These are phyloP conservation scores for Hydractinia symbiolongicarpus DNA, from an alignment of 30 jellyfish, hydroid and myxozoan species.

Conservation along the genomic window DNA sequence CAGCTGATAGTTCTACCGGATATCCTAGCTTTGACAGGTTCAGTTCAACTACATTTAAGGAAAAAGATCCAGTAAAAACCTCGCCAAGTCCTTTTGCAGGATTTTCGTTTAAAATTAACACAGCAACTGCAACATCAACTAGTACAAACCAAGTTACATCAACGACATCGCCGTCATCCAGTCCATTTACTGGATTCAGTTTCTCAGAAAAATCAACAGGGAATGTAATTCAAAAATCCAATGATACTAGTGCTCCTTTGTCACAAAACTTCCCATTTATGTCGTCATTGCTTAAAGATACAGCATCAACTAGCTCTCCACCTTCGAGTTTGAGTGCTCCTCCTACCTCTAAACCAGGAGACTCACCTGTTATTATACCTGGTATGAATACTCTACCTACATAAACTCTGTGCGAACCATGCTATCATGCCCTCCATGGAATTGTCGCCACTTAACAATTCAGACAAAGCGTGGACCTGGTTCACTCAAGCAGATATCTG, in stretches of 20 bases:
- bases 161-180: not conserved
- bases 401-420: conserved; percentile 69
- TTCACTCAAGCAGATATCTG: conserved; percentile 66
- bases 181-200: conserved; percentile 36
- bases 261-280: conserved; percentile 19
- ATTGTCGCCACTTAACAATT: conserved; percentile 28
- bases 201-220: conserved; percentile 17
- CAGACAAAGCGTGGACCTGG: conserved; percentile 81
- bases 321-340: not conserved
- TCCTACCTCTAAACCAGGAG: not conserved
- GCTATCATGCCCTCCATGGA: conserved; percentile 42
- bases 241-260: not conserved
- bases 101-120: conserved; percentile 5
- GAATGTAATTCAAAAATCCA: not conserved
- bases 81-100: conserved; percentile 25
- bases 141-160: not conserved
- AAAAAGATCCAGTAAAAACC: not conserved
- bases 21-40: not conserved
- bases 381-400: conserved; percentile 41
- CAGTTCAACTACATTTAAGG: not conserved
- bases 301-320: conserved; percentile 3
- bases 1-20: not conserved
- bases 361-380: not conserved
- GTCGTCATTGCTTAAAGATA: conserved; percentile 18
- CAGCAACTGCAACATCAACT: not conserved